A percentile compares a stretch with the other conserved stretches of the same genome.
Conservation (phyloP, 2,113 vertebrate genomes). For the Bufo gargarizans region DNA sequence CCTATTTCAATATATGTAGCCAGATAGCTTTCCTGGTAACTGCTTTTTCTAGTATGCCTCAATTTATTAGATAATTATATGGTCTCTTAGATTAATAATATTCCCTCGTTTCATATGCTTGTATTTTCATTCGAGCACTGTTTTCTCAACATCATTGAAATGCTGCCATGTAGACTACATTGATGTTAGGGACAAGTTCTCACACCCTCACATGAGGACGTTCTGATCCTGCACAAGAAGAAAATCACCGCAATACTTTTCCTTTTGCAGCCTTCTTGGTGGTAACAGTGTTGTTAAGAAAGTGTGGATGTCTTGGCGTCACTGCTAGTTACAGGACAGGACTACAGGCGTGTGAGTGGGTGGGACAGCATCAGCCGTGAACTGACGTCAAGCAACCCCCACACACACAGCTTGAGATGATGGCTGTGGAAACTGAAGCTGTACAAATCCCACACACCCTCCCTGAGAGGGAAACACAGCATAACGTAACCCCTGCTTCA, state of each 20-base stretch:
- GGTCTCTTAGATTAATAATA: too few relatives aligned
- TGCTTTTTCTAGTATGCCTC: too few relatives aligned
- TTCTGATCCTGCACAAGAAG: background rate
- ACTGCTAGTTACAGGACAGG: constrained; percentile 13
- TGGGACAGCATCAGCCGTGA: constrained; percentile 46
- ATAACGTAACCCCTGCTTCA: background rate
- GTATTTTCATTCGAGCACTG: background rate
- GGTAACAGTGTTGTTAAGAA: constrained; percentile 14
- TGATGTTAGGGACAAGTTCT: background rate
- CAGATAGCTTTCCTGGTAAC: too few relatives aligned
- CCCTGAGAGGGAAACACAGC: constrained; percentile 22
- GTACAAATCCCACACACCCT: constrained; percentile 13
- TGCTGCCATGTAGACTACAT: background rate
- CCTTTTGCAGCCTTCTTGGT: background rate
- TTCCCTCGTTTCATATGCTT: too few relatives aligned
- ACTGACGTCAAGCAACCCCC: constrained; percentile 33
- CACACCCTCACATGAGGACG: background rate
- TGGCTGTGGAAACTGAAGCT: constrained; percentile 5
- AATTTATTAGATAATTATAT: too few relatives aligned
- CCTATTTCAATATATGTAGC: too few relatives aligned
- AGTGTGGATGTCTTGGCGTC: constrained; percentile 21
- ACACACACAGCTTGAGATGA: background rate
- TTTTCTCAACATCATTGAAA: background rate
- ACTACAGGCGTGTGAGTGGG: constrained; percentile 33
- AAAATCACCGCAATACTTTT: background rate